Conservation (phyloP, 2,113 vertebrate species). For the Prinia subflava region DNA sequence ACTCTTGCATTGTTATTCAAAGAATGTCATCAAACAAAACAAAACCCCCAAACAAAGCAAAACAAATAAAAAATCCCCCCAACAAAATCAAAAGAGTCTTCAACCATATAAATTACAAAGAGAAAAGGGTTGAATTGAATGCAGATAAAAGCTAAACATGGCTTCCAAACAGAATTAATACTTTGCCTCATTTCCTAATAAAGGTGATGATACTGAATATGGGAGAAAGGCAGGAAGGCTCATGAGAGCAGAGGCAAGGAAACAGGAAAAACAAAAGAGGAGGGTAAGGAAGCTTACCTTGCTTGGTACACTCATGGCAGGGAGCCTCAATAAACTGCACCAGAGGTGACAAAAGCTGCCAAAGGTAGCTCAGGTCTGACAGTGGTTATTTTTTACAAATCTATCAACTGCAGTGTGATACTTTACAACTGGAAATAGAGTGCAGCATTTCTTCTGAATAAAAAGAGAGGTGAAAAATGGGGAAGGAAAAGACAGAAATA, state of each 20-base stretch:
- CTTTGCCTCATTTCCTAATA: neutral
- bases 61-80: neutral
- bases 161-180: neutral
- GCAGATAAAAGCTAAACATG: neutral
- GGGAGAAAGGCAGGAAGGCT: neutral
- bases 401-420: neutral
- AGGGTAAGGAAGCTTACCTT: fast-evolving
- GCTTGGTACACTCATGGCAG: neutral
- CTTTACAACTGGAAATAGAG: neutral
- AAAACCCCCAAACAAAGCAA: neutral
- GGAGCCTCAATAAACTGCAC: neutral
- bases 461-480: neutral
- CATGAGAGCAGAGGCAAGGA: neutral
- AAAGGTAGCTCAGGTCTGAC: neutral
- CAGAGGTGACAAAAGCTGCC: neutral
- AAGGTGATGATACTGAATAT: neutral
- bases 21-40: neutral
- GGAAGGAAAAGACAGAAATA: neutral
- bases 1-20: neutral
- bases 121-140: neutral
- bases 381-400: neutral
- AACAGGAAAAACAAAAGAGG: neutral
- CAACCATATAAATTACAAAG: neutral
- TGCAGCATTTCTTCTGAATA: neutral
- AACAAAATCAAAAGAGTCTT: neutral